A percentile compares a stretch with the other conserved stretches of the same genome.
Evolutionary conservation across 1,140 invertebrate species (phyloP).

Genomic region (Saccostrea echinata): DNA sequence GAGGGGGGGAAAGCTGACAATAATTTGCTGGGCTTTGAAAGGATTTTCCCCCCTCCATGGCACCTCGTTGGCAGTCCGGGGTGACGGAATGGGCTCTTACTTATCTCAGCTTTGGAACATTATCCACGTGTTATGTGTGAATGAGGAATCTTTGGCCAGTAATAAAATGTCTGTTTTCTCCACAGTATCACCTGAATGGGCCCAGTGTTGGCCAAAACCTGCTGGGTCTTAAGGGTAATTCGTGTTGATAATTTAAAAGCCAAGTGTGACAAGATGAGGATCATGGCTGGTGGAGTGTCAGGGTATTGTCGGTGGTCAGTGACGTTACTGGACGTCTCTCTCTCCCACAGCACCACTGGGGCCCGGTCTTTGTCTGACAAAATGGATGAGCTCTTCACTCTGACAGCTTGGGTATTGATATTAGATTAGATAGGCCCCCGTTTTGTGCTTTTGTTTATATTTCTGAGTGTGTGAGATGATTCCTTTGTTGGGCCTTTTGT

Average conservation of each 20-base stretch:
- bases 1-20: background rate
- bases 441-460: slow-evolving; percentile 48
- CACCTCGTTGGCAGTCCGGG: background rate
- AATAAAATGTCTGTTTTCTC: background rate
- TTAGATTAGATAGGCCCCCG: slow-evolving; percentile 37
- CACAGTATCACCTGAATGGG: background rate
- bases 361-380: slow-evolving; percentile 49
- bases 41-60: background rate
- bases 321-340: slow-evolving; percentile 43
- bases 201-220: background rate
- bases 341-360: slow-evolving; percentile 15
- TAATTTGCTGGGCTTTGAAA: slow-evolving; percentile 4
- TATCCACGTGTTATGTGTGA: slow-evolving; percentile 4
- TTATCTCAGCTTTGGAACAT: background rate
- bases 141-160: background rate
- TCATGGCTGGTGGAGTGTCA: slow-evolving; percentile 22
- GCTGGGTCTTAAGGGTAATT: slow-evolving; percentile 32
- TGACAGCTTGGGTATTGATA: slow-evolving; percentile 61
- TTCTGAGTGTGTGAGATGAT: slow-evolving; percentile 25
- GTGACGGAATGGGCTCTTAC: background rate
- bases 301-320: slow-evolving; percentile 24
- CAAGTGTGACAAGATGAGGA: slow-evolving; percentile 30
- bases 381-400: slow-evolving; percentile 57
- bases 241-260: slow-evolving; percentile 38
- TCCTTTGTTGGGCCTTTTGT: slow-evolving; percentile 16